Evolutionary conservation across 2,113 vertebrate species (phyloP), one percentile per base, ranked within the genome.

Genomic region (Abramis brama): DNA sequence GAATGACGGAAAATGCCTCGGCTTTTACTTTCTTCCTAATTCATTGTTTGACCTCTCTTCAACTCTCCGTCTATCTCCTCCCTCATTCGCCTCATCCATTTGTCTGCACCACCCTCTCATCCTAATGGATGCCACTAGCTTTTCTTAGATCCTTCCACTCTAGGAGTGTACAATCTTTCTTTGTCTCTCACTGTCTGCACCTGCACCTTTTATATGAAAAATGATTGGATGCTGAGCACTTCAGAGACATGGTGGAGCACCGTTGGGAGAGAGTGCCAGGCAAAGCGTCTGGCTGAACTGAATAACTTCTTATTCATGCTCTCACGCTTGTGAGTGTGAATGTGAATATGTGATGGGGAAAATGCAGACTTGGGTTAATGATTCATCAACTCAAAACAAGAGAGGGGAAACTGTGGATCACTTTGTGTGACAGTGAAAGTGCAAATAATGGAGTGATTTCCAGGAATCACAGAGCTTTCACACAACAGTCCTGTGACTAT

Each of bases 111-210:
- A 39, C 15, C 17, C 64, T 76, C 47, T 85, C 47, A 79, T 79
- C 60, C 23, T 74, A 66, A 50, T 66, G 73, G 76, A 78, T 77
- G 60, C 73, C 15, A 47, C 74, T 19, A 25, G 74, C 74, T 57
- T 23, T 76, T 64, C 59, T 76, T 36, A 64, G 47, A 57, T 62
- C 50, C 23, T 68, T 76, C 47, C 59, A 85, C 23, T 68, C 60
- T 13, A 27, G 45, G 45, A 59, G 30, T 59, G 21, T 8, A 79
- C 30, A 79, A 15, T 79, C 30, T 78, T 27, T 39, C 30, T 59
- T 21, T 59, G 76, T 59, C 76, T 79, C 52, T 79, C 76, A 39
- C 76, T 39, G 76, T 59, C 76, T 79, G 52, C 52, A 79, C 52
- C 55, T 39, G 30, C 52, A 79, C 30, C 39, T 39, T 59, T 57